Conservation (phyloP, 2,113 vertebrate species). For the Solenodon paradoxus region DNA sequence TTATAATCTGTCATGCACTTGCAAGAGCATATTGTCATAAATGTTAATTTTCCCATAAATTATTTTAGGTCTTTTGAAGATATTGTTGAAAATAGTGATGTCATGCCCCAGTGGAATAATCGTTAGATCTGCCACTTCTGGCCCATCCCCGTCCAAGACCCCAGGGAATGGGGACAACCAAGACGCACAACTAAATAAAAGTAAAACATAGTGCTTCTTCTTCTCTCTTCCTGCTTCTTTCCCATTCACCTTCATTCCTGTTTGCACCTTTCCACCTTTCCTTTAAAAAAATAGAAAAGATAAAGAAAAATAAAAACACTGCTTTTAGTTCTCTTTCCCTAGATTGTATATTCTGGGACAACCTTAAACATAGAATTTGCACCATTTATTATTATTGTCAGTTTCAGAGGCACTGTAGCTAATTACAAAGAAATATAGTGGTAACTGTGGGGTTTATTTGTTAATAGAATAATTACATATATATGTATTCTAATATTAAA, state of each 20-base stretch:
- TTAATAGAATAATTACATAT: not conserved
- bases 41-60: not conserved
- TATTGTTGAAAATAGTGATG: not conserved
- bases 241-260: no score
- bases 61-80: not conserved
- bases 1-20: not conserved
- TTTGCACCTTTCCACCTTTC: no score
- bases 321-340: not conserved
- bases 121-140: no score
- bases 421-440: not conserved
- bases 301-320: not conserved
- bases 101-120: no score
- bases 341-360: conserved; percentile 28
- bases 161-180: no score
- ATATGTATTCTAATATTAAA: not conserved
- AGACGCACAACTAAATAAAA: no score
- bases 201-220: no score
- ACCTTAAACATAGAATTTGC: not conserved
- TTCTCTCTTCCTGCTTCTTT: no score
- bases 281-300: no score
- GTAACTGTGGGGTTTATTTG: not conserved
- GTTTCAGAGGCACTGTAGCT: not conserved
- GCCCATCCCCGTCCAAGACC: no score
- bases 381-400: not conserved
- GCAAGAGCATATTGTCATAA: not conserved